Conservation (phyloP, 2,113 vertebrate genomes). For the Centrocercus urophasianus region DNA sequence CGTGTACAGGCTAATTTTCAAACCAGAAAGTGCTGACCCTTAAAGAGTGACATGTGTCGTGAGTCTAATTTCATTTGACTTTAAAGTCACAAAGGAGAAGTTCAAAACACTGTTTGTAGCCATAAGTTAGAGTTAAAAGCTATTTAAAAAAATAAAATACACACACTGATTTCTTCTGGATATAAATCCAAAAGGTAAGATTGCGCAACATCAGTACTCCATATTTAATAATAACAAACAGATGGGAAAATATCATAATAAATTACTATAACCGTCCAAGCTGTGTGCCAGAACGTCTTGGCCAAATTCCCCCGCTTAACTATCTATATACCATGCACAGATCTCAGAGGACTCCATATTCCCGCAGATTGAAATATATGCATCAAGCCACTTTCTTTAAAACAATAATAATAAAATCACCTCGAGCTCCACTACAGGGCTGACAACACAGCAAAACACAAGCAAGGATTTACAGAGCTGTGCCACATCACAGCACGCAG, state of each 20-base stretch:
- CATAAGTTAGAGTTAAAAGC: background rate
- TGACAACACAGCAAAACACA: accelerated
- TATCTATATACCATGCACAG: background rate
- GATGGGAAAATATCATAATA: conserved; percentile 52
- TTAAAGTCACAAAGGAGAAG: background rate
- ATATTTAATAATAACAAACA: conserved; percentile 63
- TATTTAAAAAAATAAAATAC: background rate
- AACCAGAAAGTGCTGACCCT: conserved; percentile 22
- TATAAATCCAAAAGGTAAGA: conserved; percentile 54
- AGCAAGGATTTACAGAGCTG: background rate
- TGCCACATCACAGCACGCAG: accelerated
- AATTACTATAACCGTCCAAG: conserved; percentile 51
- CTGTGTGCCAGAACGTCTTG: conserved; percentile 25
- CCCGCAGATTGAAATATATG: accelerated
- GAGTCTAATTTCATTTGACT: background rate
- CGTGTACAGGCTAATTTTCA: background rate
- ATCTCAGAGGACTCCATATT: background rate
- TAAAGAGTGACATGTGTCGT: background rate
- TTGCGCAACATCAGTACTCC: conserved; percentile 37
- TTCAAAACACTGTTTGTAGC: background rate
- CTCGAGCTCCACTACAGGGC: accelerated
- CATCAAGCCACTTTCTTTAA: accelerated
- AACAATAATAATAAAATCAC: background rate
- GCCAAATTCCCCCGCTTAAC: background rate
- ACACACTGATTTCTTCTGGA: background rate